These are phyloP conservation scores for Palloptera scutellata DNA, from an alignment of 2,888 invertebrate genomes.

Conservation along the genomic window DNA sequence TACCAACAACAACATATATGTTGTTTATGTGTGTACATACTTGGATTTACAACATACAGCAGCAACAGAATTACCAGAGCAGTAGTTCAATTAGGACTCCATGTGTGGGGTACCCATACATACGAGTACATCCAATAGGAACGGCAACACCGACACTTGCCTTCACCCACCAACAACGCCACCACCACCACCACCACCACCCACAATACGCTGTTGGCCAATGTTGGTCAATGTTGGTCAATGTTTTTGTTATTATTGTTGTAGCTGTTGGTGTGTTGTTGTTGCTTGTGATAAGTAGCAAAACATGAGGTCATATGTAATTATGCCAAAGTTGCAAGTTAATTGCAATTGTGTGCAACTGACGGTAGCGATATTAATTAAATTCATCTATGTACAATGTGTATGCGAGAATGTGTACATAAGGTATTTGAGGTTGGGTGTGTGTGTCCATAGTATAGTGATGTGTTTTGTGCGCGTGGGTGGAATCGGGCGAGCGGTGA, in stretches of 20 bases:
- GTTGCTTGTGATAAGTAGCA: slow-evolving; percentile 55
- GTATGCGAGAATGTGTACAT: slow-evolving; percentile 16
- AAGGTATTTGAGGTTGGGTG: slow-evolving; percentile 34
- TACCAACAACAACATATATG: too few species aligned
- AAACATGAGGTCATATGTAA: slow-evolving; percentile 60
- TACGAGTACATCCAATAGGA: too few species aligned
- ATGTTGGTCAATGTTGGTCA: not conserved
- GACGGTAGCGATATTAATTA: slow-evolving; percentile 61
- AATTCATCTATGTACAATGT: slow-evolving; percentile 49
- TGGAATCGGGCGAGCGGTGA: not conserved
- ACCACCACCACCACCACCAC: not conserved
- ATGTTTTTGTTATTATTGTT: slow-evolving; percentile 12
- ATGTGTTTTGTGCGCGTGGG: slow-evolving; percentile 11
- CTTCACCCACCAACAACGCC: not conserved
- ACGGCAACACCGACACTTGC: not conserved
- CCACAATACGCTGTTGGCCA: not conserved
- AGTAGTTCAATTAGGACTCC: too few species aligned
- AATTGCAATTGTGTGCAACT: slow-evolving; percentile 61
- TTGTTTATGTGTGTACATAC: too few species aligned
- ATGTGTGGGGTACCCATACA: too few species aligned
- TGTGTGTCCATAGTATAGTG: not conserved
- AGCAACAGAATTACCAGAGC: too few species aligned
- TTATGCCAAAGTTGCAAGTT: slow-evolving; percentile 61
- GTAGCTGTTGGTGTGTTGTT: slow-evolving; percentile 35
- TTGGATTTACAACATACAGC: too few species aligned